Evolutionary conservation across 1,140 invertebrate species (phyloP), one percentile per base, ranked within the genome.

Genomic region (Drosophila gunungcola): DNA sequence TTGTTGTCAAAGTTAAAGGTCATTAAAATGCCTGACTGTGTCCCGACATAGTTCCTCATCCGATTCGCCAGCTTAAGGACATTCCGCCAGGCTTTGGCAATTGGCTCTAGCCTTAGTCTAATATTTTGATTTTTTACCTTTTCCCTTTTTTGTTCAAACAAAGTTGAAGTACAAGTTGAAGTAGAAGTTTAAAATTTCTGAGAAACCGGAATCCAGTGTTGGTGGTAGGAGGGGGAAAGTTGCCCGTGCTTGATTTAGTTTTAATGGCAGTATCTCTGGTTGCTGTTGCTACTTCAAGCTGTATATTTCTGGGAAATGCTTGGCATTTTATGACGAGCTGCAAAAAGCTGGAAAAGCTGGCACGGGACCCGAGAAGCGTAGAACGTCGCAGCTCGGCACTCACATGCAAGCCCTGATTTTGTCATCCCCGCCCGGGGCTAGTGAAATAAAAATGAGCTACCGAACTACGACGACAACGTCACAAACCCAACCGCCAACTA

Each of bases 361-460:
- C 32, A 41, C 49, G 61, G 48, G 39, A 61, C 32, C 38, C 13
- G 43, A 52, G 27, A 56, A 52, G 16, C n/a, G 27, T 10, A 53
- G 21, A 49, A 48, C 32, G 9, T 36, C 29, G 42, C 54, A n/a
- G 54, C 63, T 51, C 43, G 72, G 34, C 42, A 52, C 63, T 55
- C 61, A 69, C 51, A 72, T 76, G 83, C 67, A 64, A 60, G 53
- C 38, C 64, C 67, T 67, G 84, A 89, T 89, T 84, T 89, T 77
- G 80, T 84, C 80, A 88, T 73, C 73, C 64, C 46, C 52, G 60
- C 48, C 60, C n/a, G 68, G 46, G 76, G 84, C 83, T 54, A 54
- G 46, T 60, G 49, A 89, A 88, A 80, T 89, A 89, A 89, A 88
- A 89, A 89, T 83, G 80, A 88, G 83, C 84, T 83, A 83, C 74